These are phyloP conservation scores for Cantharis rustica DNA, from an alignment of 2,888 invertebrate genomes.

Conservation along the genomic window DNA sequence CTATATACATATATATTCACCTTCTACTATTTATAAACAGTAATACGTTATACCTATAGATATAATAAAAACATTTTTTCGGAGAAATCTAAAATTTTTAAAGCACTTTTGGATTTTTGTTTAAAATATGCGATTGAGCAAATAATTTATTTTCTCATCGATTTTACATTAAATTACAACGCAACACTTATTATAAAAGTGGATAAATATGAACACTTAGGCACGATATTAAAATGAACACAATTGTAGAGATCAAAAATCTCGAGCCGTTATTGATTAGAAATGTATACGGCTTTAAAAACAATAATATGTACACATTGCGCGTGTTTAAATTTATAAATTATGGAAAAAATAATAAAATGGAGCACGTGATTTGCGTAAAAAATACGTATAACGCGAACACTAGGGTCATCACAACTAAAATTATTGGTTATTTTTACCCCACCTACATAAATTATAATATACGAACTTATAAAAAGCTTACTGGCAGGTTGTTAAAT, in stretches of 20 bases:
- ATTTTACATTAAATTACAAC: neutral
- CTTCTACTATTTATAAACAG: neutral
- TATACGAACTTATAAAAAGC: slow-evolving; percentile 35
- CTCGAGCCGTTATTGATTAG: neutral
- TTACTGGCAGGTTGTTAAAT: slow-evolving; percentile 22
- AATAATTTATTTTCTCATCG: neutral
- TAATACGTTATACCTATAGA: neutral
- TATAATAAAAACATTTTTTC: neutral
- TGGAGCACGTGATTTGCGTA: slow-evolving; percentile 18
- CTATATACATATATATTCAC: neutral
- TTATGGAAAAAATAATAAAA: slow-evolving; percentile 7
- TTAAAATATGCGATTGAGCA: neutral
- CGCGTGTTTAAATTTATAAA: neutral
- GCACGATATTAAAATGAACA: neutral
- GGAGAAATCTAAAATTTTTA: no score
- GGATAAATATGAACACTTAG: neutral
- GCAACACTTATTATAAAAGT: neutral
- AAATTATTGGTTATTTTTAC: slow-evolving; percentile 40
- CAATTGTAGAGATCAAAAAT: neutral
- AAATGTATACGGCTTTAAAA: neutral
- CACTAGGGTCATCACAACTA: slow-evolving; percentile 38
- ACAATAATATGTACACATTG: neutral
- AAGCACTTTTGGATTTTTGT: neutral
- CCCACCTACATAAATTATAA: slow-evolving; percentile 39
- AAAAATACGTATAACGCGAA: slow-evolving; percentile 30